Evolutionary conservation across 1,140 invertebrate species (phyloP).

Genomic region (Mamestra configurata): DNA sequence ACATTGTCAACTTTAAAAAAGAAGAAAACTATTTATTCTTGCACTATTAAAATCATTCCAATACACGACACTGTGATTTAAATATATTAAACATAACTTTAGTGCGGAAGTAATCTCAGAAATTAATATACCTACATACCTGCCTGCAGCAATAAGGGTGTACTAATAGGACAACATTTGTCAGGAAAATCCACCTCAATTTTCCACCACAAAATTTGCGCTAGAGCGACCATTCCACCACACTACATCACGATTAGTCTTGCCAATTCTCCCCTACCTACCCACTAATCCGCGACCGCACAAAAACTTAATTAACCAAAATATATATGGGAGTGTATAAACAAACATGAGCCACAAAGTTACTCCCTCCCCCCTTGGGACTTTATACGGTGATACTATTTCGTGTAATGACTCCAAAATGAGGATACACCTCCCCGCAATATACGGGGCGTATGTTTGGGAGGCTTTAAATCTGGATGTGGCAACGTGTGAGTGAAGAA

Average conservation of each 20-base stretch:
- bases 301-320: slow-evolving; percentile 87
- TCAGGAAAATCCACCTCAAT: slow-evolving; percentile 34
- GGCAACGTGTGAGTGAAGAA: not conserved
- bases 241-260: slow-evolving; percentile 56
- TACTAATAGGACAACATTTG: not conserved
- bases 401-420: slow-evolving; percentile 87
- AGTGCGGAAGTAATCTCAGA: not conserved
- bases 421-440: slow-evolving; percentile 80
- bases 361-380: slow-evolving; percentile 76
- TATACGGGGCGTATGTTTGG: slow-evolving; percentile 64
- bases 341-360: slow-evolving; percentile 77
- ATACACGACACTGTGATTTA: too few relatives aligned
- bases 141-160: not conserved
- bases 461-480: slow-evolving; percentile 50
- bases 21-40: too few relatives aligned
- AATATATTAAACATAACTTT: too few relatives aligned
- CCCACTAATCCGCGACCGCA: slow-evolving; percentile 73
- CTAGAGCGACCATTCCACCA: slow-evolving; percentile 4
- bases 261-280: slow-evolving; percentile 55
- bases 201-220: slow-evolving; percentile 20
- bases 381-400: slow-evolving; percentile 84
- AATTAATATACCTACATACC: too few relatives aligned
- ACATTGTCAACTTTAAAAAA: too few relatives aligned
- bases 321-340: slow-evolving; percentile 82
- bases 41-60: too few relatives aligned